Conservation (phyloP, 2,797 vertebrate genomes). For the Erethizon dorsatum region DNA sequence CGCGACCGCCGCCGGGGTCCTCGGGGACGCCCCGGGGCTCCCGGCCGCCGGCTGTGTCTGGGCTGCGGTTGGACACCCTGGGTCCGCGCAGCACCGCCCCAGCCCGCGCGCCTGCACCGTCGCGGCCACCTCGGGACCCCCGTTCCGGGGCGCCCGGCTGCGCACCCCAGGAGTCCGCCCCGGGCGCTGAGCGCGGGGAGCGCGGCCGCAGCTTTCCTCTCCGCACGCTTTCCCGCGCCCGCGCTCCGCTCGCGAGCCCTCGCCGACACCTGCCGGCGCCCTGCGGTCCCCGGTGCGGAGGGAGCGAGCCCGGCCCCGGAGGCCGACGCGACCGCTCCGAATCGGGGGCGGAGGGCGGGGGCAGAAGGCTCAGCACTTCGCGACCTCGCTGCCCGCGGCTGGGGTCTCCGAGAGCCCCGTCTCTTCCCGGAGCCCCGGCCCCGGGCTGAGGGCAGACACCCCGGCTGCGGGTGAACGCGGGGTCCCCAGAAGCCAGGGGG, state of each 20-base stretch:
- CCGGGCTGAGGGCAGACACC: too few species aligned
- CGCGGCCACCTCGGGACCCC: neutral
- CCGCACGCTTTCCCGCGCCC: neutral
- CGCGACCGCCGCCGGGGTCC: too few species aligned
- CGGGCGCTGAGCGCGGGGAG: too few species aligned
- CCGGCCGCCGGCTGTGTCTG: too few species aligned
- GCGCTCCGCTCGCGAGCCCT: fast-evolving
- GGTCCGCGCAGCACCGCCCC: neutral
- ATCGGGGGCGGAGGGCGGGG: neutral
- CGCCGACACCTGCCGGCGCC: neutral
- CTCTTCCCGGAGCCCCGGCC: fast-evolving
- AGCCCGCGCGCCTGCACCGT: too few species aligned
- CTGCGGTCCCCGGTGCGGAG: fast-evolving
- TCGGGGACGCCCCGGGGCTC: too few species aligned
- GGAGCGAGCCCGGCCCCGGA: neutral
- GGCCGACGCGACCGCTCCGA: too few species aligned
- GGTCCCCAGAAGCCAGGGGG: neutral
- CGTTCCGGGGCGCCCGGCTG: neutral
- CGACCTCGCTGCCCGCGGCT: neutral
- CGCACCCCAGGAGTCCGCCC: too few species aligned
- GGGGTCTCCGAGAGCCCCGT: neutral
- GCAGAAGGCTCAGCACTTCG: neutral
- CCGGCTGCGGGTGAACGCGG: neutral
- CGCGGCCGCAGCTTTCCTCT: too few species aligned
- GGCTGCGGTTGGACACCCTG: too few species aligned